A percentile compares a stretch with the other conserved stretches of the same genome.
Evolutionary conservation across 2,113 vertebrate species (phyloP).

Genomic region (Clupea harengus): DNA sequence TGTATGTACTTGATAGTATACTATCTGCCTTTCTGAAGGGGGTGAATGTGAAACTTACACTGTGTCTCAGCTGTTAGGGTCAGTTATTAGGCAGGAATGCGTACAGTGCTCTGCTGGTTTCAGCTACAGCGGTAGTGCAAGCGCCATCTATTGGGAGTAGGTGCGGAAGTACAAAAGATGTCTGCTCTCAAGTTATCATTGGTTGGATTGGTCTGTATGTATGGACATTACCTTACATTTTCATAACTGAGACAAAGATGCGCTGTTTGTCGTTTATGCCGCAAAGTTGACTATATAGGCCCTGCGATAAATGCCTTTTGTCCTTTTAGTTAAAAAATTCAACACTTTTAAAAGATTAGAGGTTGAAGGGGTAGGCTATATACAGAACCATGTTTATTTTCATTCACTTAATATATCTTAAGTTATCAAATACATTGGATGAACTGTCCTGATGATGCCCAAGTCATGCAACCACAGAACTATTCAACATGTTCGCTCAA

Average conservation of each 20-base stretch:
- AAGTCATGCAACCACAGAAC: too few species aligned
- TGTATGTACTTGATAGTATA: background rate
- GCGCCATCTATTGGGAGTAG: constrained; percentile 83
- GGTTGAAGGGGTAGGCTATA: too few species aligned
- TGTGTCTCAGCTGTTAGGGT: background rate
- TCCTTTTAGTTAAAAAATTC: background rate
- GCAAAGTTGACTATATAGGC: background rate
- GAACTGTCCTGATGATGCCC: too few species aligned
- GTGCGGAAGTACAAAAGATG: background rate
- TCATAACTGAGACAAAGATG: background rate
- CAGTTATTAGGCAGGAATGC: background rate
- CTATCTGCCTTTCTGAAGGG: background rate
- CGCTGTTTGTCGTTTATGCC: background rate
- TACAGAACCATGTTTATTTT: too few species aligned
- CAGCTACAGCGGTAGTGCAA: constrained; percentile 50
- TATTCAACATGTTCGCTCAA: too few species aligned
- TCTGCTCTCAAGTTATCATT: background rate
- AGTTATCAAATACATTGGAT: background rate
- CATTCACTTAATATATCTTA: too few species aligned
- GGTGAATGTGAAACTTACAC: background rate
- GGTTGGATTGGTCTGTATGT: background rate
- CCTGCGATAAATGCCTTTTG: background rate
- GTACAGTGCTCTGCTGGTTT: background rate
- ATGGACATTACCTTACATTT: background rate
- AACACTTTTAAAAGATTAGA: background rate